phyloP scores from a whole-genome alignment of 2,888 invertebrate species.

The Luffia ferchaultella region DNA sequence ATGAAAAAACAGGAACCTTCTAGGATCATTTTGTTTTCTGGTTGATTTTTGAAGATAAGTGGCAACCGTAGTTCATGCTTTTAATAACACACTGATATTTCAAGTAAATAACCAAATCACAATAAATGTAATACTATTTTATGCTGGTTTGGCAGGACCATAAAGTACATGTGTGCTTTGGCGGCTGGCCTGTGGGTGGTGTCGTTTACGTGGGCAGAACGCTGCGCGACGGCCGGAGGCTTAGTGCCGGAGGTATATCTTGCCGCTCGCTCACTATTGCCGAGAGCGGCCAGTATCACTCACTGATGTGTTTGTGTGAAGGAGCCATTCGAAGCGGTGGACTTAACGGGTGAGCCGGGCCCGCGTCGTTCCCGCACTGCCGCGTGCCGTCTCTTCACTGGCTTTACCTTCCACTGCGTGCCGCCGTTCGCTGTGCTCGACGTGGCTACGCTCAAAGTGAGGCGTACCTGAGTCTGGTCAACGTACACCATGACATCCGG shows the following conservation, averaged over 20 bases:
- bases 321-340: slow-evolving; percentile 59
- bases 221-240: neutral
- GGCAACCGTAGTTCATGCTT: no score
- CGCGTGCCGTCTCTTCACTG: slow-evolving; percentile 42
- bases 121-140: no score
- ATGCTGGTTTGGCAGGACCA: slow-evolving; percentile 48
- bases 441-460: slow-evolving; percentile 36
- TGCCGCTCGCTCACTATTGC: no score
- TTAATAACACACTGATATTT: no score
- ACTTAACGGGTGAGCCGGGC: slow-evolving; percentile 57
- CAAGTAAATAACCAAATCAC: no score
- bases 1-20: no score
- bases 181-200: slow-evolving; percentile 68
- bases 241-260: neutral
- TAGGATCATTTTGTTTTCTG: no score
- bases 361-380: slow-evolving; percentile 52
- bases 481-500: neutral
- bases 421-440: slow-evolving; percentile 51
- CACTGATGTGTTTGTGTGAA: slow-evolving; percentile 24
- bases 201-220: slow-evolving; percentile 49
- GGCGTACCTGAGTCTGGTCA: neutral
- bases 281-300: no score
- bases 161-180: slow-evolving; percentile 65
- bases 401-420: slow-evolving; percentile 58
- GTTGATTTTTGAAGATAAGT: no score